Conservation (phyloP, 2,888 invertebrate genomes). For the Gerris lacustris region DNA sequence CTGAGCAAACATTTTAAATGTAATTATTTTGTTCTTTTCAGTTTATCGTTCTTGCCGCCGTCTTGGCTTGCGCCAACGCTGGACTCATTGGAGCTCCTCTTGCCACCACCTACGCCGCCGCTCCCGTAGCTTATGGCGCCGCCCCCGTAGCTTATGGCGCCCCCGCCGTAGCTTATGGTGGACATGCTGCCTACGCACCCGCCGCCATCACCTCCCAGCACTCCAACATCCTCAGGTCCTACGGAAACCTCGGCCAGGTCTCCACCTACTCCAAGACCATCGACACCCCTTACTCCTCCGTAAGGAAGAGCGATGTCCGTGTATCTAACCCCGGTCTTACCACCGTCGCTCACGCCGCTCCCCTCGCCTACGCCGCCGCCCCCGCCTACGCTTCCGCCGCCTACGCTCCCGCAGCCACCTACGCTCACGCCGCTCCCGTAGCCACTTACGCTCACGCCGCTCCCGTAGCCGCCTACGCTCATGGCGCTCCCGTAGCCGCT, state of each 20-base stretch:
- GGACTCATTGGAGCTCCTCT: constrained; percentile 21
- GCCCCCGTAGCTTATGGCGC: constrained; percentile 10
- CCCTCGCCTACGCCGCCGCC: constrained; percentile 35
- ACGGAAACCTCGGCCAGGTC: constrained; percentile 52
- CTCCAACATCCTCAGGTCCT: constrained; percentile 48
- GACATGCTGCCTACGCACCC: constrained; percentile 12
- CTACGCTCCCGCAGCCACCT: constrained; percentile 32
- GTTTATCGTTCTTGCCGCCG: constrained; percentile 27
- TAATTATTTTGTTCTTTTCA: constrained; percentile 11
- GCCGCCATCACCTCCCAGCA: constrained; percentile 44
- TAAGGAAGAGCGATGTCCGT: constrained; percentile 55
- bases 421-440: constrained; percentile 22
- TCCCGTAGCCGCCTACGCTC: constrained; percentile 20
- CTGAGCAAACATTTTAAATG: too few relatives aligned
- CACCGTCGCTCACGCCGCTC: constrained; percentile 35
- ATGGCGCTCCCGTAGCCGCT: constrained; percentile 27
- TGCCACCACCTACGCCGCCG: too few relatives aligned
- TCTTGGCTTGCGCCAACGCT: constrained; percentile 24
- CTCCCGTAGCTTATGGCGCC: constrained; percentile 20
- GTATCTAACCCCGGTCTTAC: constrained; percentile 47
- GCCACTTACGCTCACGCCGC: constrained; percentile 23
- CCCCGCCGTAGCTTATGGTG: neutral
- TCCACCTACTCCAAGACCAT: constrained; percentile 58
- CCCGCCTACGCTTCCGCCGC: constrained; percentile 36
- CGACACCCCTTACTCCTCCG: constrained; percentile 59